phyloP scores from a whole-genome alignment of 2,113 vertebrate genomes.

The Polypterus senegalus region DNA sequence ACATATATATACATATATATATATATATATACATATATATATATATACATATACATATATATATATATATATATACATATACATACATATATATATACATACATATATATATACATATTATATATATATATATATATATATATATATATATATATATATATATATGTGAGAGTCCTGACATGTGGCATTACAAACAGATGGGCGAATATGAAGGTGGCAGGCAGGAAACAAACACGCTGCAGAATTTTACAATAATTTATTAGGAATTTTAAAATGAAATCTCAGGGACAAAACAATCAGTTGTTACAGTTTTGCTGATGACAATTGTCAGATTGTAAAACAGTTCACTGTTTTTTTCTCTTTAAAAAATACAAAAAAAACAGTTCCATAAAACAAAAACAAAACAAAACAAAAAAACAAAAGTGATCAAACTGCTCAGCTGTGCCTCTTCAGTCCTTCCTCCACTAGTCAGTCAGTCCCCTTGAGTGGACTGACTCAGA shows the following conservation, averaged over 20 bases:
- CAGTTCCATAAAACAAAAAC: neutral
- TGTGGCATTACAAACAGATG: too few relatives aligned
- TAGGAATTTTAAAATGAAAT: constrained; percentile 90
- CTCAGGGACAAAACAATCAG: constrained; percentile 51
- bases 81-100: too few relatives aligned
- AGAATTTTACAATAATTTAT: constrained; percentile 98
- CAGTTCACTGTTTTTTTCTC: constrained; percentile 52
- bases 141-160: too few relatives aligned
- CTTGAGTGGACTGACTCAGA: too few relatives aligned
- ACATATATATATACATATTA: too few relatives aligned
- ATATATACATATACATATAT: too few relatives aligned
- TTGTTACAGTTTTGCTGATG: constrained; percentile 81
- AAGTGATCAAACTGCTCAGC: constrained; percentile 36
- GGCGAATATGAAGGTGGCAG: too few relatives aligned
- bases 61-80: too few relatives aligned
- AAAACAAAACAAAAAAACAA: constrained; percentile 41
- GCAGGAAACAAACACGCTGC: constrained; percentile 19
- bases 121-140: too few relatives aligned
- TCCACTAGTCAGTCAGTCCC: neutral
- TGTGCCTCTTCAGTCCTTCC: neutral
- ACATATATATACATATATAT: too few relatives aligned
- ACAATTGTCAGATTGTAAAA: constrained; percentile 55
- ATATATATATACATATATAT: too few relatives aligned
- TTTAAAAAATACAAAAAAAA: constrained; percentile 18
- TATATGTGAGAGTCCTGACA: too few relatives aligned